Base-by-base conservation (phyloP, 2,888 invertebrate species). In the Caenorhabditis wallacei region DNA sequence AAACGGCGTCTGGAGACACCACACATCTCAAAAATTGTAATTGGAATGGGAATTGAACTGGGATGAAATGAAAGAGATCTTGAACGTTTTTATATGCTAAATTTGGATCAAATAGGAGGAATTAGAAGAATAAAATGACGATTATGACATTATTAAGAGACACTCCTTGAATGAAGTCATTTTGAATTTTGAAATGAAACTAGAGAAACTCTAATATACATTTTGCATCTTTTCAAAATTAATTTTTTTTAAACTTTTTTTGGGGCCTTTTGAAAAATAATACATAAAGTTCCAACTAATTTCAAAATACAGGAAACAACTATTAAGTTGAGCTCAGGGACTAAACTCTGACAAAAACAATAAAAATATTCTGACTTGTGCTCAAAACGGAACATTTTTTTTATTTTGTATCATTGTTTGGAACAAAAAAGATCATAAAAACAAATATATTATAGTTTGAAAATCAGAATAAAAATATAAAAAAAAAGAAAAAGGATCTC, bases 371-470 rank as follows among this genome's bases (percentile, higher is more conserved):
- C 59, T 59, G 59, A 59, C 22, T 59, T 59, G 40, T 59, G 59
- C 40, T 59, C 59, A 18, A 13, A 37, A 35, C n/a, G 40, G 40
- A 20, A 22, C 40, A 2, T 40, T 59, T 40, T 37, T 40, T 40
- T 20, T 22, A 40, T 59, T 20, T 3, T n/a, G 16, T 59, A 18
- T 40, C 40, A 22, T 59, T 59, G 20, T 18, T 22, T 22, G 59
- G 59, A 59, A 59, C 59, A 59, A 59, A 59, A 37, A 22, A 22
- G 59, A 40, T 40, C 59, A 59, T 40, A 18, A 37, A 10, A 59
- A 59, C 59, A 57, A 57, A 57, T 20, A 40, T 37, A 37, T 37
- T 35, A 35, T 57, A 57, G 37, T 57, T 57, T 46, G 24, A 43
- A 22, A 46, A 16, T 46, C 24, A 46, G 16, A 46, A 16, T 26